Percentiles rank a stretch among this genome's conserved stretches.
These are phyloP conservation scores for Carterocephalus palaemon DNA, from an alignment of 2,888 invertebrate genomes.

Conservation along the genomic window DNA sequence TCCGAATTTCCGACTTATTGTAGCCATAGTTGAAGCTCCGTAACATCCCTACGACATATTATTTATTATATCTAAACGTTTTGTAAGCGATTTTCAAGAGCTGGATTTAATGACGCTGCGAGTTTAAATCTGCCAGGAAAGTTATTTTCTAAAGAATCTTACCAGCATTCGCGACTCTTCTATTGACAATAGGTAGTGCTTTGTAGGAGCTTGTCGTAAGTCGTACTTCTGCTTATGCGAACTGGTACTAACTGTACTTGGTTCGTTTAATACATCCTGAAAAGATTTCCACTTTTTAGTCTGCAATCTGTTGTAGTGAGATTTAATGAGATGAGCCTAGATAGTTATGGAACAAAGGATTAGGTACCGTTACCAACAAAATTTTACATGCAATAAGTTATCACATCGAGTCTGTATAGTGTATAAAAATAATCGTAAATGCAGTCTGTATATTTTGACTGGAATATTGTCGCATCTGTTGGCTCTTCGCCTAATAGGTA, in stretches of 20 bases:
- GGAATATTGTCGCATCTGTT: conserved; percentile 62
- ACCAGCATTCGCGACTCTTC: conserved; percentile 1
- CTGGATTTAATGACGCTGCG: conserved; percentile 4
- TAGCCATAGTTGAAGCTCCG: too few relatives aligned
- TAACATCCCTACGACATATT: too few relatives aligned
- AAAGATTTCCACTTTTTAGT: too few relatives aligned
- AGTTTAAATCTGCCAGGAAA: conserved; percentile 7
- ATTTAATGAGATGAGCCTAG: too few relatives aligned
- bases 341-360: too few relatives aligned
- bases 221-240: conserved; percentile 42
- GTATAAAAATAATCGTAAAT: conserved; percentile 9
- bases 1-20: too few relatives aligned
- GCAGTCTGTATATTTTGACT: conserved; percentile 7
- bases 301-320: too few relatives aligned
- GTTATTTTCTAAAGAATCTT: conserved; percentile 16
- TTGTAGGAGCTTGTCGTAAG: conserved; percentile 34
- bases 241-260: conserved; percentile 32
- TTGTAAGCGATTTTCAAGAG: conserved; percentile 24
- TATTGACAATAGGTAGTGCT: conserved; percentile 31
- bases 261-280: too few relatives aligned
- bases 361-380: too few relatives aligned
- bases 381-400: conserved; percentile 18
- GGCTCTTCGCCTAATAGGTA: conserved; percentile 63
- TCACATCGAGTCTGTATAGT: neutral
- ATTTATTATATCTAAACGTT: conserved; percentile 32